Evolutionary conservation across 2,797 vertebrate species (phyloP).

Genomic region (Vireo griseus): DNA sequence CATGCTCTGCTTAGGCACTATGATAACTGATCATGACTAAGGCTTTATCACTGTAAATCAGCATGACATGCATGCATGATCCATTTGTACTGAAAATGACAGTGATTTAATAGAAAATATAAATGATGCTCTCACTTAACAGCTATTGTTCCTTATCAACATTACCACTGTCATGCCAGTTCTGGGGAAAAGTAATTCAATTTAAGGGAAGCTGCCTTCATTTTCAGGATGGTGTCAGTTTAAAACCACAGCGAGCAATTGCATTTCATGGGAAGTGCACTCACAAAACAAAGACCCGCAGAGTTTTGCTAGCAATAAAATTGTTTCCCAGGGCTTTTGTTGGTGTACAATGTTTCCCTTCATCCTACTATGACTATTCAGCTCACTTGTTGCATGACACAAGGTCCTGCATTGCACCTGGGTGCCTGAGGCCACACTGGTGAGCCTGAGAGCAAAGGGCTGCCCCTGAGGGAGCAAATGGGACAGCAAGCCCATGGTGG

Average conservation of each 20-base stretch:
- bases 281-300: not conserved
- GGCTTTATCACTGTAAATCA: not conserved
- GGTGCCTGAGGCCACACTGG: not conserved
- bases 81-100: conserved; percentile 8
- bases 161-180: not conserved
- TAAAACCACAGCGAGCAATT: conserved; percentile 34
- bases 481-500: not conserved
- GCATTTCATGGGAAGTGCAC: not conserved
- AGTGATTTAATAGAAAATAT: conserved; percentile 9
- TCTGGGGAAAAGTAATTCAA: not conserved
- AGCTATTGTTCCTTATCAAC: not conserved
- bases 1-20: not conserved
- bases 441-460: not conserved
- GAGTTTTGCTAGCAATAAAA: not conserved
- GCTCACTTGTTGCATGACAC: not conserved
- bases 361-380: not conserved
- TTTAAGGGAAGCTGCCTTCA: conserved; percentile 10
- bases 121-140: not conserved
- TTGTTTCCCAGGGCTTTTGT: not conserved
- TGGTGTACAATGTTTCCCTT: not conserved
- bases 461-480: not conserved
- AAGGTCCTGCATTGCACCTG: not conserved
- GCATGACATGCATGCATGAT: not conserved
- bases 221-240: conserved; percentile 4
- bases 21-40: not conserved